Conservation (phyloP, 2,888 invertebrate genomes). For the Eurytoma californica region DNA sequence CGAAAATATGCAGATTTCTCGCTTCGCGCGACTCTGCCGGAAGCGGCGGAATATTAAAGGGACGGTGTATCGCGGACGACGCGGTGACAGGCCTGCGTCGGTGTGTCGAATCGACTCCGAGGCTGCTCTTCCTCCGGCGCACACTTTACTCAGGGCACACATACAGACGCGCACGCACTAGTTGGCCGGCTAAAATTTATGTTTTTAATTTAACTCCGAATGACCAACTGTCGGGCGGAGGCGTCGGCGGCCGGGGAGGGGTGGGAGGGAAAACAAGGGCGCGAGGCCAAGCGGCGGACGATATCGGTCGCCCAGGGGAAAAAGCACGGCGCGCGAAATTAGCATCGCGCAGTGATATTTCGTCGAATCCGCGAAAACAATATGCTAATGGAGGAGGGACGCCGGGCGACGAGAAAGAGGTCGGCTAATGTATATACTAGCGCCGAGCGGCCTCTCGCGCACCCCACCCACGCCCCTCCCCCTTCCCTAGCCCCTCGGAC, state of each 20-base stretch:
- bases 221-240: conserved; percentile 71
- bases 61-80: conserved; percentile 23
- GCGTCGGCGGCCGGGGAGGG: conserved; percentile 20
- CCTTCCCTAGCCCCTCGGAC: background rate
- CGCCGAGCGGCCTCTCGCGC: conserved; percentile 5
- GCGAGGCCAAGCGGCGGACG: conserved; percentile 20
- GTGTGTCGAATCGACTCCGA: conserved; percentile 45
- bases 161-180: conserved; percentile 21
- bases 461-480: no score
- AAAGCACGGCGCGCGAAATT: conserved; percentile 67
- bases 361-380: conserved; percentile 73
- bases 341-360: conserved; percentile 71
- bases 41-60: conserved; percentile 52
- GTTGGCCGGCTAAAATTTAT: conserved; percentile 69
- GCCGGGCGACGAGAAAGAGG: conserved; percentile 8
- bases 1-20: conserved; percentile 53
- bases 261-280: conserved; percentile 23
- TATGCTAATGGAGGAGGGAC: conserved; percentile 71
- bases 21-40: conserved; percentile 11
- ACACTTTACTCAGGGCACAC: no score
- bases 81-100: conserved; percentile 49
- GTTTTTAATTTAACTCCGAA: conserved; percentile 74
- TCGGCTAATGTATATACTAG: conserved; percentile 28
- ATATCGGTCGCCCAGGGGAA: conserved; percentile 54
- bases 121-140: no score